These are phyloP conservation scores for Ochropacha duplaris DNA, from an alignment of 2,888 invertebrate species.

Conservation along the genomic window DNA sequence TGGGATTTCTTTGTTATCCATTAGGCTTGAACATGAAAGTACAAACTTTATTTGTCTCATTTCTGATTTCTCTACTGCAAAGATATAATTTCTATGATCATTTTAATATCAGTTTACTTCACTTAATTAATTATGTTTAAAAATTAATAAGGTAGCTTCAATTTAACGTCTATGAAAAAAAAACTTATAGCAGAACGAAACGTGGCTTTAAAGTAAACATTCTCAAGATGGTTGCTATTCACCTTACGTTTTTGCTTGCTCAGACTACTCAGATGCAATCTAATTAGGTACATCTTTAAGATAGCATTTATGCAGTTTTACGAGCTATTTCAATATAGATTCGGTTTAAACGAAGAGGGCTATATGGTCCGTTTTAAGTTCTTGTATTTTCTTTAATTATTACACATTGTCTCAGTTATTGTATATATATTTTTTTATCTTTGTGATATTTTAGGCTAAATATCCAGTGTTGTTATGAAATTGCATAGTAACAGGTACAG, in stretches of 20 bases:
- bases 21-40: background rate
- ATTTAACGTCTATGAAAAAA: background rate
- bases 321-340: background rate
- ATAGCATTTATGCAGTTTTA: conserved; percentile 2
- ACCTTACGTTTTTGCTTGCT: background rate
- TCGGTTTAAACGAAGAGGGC: background rate
- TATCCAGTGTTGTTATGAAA: too few species aligned
- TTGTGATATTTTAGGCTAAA: too few species aligned
- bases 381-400: background rate
- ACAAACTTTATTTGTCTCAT: background rate
- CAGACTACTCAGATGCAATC: conserved; percentile 19
- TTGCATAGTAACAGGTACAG: too few species aligned
- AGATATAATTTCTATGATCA: too few species aligned
- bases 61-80: background rate
- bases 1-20: background rate
- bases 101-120: background rate
- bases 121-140: background rate
- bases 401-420: too few species aligned
- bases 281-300: conserved; percentile 21
- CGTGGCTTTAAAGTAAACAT: conserved; percentile 4
- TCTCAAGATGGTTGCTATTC: background rate
- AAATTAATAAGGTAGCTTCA: background rate
- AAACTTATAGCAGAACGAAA: background rate
- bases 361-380: background rate
- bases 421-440: too few species aligned